Evolutionary conservation across 2,113 vertebrate species (phyloP).

Genomic region (Oxygymnocypris stewartii): DNA sequence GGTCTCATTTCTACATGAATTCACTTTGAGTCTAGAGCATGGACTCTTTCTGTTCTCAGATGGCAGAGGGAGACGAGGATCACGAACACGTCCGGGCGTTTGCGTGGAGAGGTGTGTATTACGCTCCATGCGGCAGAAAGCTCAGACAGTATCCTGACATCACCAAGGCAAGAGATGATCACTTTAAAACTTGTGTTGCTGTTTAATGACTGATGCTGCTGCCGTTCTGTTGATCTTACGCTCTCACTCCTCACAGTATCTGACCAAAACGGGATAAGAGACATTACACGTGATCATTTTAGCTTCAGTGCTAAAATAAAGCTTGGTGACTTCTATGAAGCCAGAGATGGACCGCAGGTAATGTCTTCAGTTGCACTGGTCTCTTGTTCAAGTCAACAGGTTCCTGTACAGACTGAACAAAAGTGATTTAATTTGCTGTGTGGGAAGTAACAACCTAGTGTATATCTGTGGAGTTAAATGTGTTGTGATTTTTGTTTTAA

Average conservation of each 20-base stretch:
- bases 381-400: too few relatives aligned
- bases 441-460: too few relatives aligned
- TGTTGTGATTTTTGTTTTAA: too few relatives aligned
- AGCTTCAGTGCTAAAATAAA: conserved; percentile 98
- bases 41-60: conserved; percentile 64
- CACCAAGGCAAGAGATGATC: conserved; percentile 83
- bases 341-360: conserved; percentile 93
- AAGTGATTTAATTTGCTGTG: too few relatives aligned
- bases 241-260: conserved; percentile 84
- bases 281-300: conserved; percentile 96
- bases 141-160: conserved; percentile 93
- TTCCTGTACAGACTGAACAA: too few relatives aligned
- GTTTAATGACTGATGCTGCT: too few relatives aligned
- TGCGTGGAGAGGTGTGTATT: conserved; percentile 93
- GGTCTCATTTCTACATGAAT: conserved; percentile 4
- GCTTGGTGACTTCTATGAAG: conserved; percentile 98
- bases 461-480: too few relatives aligned
- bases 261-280: conserved; percentile 92
- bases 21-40: not conserved
- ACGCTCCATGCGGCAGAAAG: conserved; percentile 95
- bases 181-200: too few relatives aligned
- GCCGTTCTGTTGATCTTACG: too few relatives aligned
- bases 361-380: not conserved
- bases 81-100: conserved; percentile 81
- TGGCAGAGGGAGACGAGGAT: conserved; percentile 95